A percentile compares a stretch with the other conserved stretches of the same genome.
Evolutionary conservation across 64 coral and sea anemone species (phyloP).

Genomic region (Hydrozoanthus tunicans): DNA sequence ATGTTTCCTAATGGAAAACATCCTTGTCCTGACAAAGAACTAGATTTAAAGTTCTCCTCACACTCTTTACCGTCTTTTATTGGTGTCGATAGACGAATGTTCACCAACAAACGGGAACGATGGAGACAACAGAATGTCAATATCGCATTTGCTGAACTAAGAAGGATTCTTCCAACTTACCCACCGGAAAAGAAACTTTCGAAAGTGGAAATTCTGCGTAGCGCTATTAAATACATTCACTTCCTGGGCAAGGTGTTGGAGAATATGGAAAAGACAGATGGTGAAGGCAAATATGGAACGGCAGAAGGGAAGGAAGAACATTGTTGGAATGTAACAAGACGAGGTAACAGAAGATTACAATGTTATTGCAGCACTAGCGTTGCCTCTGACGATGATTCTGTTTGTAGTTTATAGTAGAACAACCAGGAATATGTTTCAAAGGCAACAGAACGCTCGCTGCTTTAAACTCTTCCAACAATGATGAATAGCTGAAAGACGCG

Average conservation of each 20-base stretch:
- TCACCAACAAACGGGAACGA: conserved; percentile 79
- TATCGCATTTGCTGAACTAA: conserved; percentile 88
- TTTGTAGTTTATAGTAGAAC: neutral
- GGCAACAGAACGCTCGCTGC: neutral
- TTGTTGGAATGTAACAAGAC: neutral
- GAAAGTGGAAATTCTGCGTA: conserved; percentile 89
- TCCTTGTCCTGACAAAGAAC: neutral
- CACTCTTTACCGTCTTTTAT: neutral
- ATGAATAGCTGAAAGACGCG: neutral
- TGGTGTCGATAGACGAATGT: conserved; percentile 60
- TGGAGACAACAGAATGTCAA: conserved; percentile 95
- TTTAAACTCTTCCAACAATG: neutral
- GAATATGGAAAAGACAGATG: conserved; percentile 63
- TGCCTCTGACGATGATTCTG: neutral
- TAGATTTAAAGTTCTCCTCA: neutral
- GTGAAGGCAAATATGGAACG: neutral
- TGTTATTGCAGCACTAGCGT: neutral
- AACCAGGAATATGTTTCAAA: neutral
- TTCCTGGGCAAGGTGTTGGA: conserved; percentile 73
- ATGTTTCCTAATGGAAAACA: conserved; percentile 14
- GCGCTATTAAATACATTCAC: conserved; percentile 79
- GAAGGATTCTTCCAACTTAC: conserved; percentile 82
- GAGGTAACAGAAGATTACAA: neutral
- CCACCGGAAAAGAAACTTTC: conserved; percentile 97
- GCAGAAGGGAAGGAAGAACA: neutral